phyloP scores from a whole-genome alignment of 1,140 invertebrate species.

The Penaeus vannamei region DNA sequence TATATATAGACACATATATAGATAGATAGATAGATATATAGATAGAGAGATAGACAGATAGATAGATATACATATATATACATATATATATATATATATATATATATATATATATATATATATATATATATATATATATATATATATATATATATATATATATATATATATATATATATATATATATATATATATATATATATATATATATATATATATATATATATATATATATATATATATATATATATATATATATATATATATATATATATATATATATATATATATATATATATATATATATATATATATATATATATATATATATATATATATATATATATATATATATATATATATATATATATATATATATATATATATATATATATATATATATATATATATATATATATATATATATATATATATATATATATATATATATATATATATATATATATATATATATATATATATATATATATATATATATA shows the following conservation, averaged over 20 bases:
- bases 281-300: neutral
- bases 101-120: neutral
- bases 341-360: constrained; percentile 9
- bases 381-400: neutral
- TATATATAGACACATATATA: too few relatives aligned
- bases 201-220: neutral
- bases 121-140: neutral
- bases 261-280: neutral
- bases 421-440: constrained; percentile 3
- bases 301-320: neutral
- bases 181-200: constrained; percentile 29
- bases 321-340: neutral
- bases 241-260: neutral
- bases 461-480: constrained; percentile 25
- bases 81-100: constrained; percentile 19
- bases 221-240: neutral
- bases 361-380: constrained; percentile 9
- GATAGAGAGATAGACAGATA: too few relatives aligned
- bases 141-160: neutral
- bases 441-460: constrained; percentile 26
- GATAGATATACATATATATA: neutral
- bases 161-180: constrained; percentile 25
- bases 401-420: neutral
- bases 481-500: neutral
- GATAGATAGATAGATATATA: too few relatives aligned